These are phyloP conservation scores for Heterodera carotae DNA, from an alignment of 1,140 invertebrate genomes.

Conservation along the genomic window DNA sequence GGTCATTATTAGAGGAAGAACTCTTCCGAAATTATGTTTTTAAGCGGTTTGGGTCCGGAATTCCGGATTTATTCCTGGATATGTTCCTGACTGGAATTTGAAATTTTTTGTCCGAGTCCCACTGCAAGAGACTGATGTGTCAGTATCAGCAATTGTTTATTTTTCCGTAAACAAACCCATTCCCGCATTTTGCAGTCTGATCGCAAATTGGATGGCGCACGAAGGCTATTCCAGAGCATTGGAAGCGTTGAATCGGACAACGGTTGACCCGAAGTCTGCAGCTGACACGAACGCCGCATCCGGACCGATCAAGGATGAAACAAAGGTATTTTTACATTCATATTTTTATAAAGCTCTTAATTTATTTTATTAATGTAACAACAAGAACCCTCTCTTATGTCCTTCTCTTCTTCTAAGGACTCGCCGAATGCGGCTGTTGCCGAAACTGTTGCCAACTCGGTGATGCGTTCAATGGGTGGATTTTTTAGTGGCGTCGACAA, in stretches of 20 bases:
- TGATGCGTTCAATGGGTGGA: conserved; percentile 31
- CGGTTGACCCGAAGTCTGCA: conserved; percentile 3
- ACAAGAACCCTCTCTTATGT: background rate
- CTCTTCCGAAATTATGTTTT: no score
- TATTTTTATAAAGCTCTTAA: background rate
- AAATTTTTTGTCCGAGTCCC: no score
- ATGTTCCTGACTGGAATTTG: no score
- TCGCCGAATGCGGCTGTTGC: conserved; percentile 19
- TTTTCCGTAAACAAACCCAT: no score
- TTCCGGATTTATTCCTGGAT: no score
- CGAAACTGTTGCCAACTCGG: conserved; percentile 20
- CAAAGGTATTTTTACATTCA: conserved; percentile 11
- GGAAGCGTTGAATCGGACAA: conserved; percentile 42
- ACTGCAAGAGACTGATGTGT: no score
- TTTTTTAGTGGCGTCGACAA: background rate
- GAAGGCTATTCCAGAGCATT: conserved; percentile 45
- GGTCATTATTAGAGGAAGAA: no score
- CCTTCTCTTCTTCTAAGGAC: conserved; percentile 17
- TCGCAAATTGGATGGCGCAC: conserved; percentile 46
- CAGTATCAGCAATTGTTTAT: no score
- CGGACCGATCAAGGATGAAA: conserved; percentile 9
- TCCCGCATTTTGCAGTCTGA: conserved; percentile 11
- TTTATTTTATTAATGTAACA: no score
- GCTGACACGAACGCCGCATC: background rate
- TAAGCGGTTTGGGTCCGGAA: no score